A percentile compares a stretch with the other conserved stretches of the same genome.
These are phyloP conservation scores for Ferrisia virgata DNA, from an alignment of 2,888 invertebrate genomes.

Conservation along the genomic window DNA sequence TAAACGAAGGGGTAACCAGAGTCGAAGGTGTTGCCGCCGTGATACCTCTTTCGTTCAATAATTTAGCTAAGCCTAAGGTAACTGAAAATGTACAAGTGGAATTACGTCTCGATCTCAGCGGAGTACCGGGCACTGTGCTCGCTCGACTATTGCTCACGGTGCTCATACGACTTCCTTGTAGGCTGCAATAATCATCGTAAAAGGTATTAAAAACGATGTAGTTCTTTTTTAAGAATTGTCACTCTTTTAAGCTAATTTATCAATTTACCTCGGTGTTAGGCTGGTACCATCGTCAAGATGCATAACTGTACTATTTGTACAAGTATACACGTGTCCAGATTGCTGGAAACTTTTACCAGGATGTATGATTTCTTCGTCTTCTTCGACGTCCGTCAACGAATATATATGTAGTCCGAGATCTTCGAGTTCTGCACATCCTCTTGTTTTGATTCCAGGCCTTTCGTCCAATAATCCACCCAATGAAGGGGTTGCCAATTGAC, in stretches of 20 bases:
- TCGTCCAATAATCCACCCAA: conserved; percentile 87
- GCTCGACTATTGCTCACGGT: conserved; percentile 58
- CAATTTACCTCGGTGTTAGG: conserved; percentile 58
- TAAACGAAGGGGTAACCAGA: conserved; percentile 65
- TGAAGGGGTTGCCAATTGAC: conserved; percentile 88
- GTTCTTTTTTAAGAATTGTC: neutral
- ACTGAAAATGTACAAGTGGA: conserved; percentile 76
- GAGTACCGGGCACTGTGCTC: conserved; percentile 54
- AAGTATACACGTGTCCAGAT: conserved; percentile 77
- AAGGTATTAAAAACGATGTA: neutral
- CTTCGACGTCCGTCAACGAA: conserved; percentile 67
- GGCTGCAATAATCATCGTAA: conserved; percentile 54
- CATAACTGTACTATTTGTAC: conserved; percentile 82
- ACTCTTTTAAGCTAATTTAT: too few relatives aligned
- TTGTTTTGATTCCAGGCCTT: conserved; percentile 82
- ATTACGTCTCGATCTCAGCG: conserved; percentile 66
- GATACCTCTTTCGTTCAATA: conserved; percentile 75
- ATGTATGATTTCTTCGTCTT: conserved; percentile 65
- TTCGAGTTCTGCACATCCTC: conserved; percentile 72
- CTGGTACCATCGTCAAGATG: conserved; percentile 83
- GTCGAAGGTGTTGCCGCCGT: conserved; percentile 70
- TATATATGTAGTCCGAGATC: conserved; percentile 71
- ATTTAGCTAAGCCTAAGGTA: conserved; percentile 69
- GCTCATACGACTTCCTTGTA: conserved; percentile 64
- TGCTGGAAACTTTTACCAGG: conserved; percentile 73